Percentiles rank a stretch among this genome's conserved stretches.
Evolutionary conservation across 1,140 invertebrate genomes (phyloP).

Genomic region (Penaeus chinensis): DNA sequence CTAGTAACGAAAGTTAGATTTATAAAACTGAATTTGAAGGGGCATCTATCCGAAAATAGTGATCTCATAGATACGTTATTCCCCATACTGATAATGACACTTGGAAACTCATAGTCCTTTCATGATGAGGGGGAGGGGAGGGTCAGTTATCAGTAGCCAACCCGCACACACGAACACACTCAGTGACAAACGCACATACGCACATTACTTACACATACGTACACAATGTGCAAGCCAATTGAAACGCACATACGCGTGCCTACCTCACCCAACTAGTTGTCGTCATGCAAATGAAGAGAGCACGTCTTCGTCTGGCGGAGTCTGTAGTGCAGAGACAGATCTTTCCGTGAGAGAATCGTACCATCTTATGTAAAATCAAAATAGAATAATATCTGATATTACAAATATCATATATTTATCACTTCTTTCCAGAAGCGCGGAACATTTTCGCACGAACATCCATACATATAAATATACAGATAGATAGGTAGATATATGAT

Average conservation of each 20-base stretch:
- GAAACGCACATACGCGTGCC: background rate
- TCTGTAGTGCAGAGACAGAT: background rate
- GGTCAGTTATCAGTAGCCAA: conserved; percentile 34
- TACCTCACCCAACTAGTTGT: background rate
- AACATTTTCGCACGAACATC: background rate
- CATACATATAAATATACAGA: conserved; percentile 12
- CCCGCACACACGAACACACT: conserved; percentile 24
- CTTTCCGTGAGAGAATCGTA: background rate
- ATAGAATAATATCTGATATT: background rate
- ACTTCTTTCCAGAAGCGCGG: background rate
- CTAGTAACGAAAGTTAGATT: too few relatives aligned
- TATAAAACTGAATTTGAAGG: too few relatives aligned
- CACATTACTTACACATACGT: too few relatives aligned
- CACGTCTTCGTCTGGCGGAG: background rate
- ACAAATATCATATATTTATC: background rate
- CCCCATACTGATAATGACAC: background rate
- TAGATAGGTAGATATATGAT: background rate
- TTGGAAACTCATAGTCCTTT: conserved; percentile 8
- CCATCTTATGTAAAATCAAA: background rate
- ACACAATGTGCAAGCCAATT: too few relatives aligned
- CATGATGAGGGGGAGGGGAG: background rate
- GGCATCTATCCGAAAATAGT: too few relatives aligned
- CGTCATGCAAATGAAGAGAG: conserved; percentile 3
- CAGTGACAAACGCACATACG: background rate
- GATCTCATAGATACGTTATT: background rate